These are phyloP conservation scores for Drosophila lacicola DNA, from an alignment of 2,888 invertebrate species.

Conservation along the genomic window DNA sequence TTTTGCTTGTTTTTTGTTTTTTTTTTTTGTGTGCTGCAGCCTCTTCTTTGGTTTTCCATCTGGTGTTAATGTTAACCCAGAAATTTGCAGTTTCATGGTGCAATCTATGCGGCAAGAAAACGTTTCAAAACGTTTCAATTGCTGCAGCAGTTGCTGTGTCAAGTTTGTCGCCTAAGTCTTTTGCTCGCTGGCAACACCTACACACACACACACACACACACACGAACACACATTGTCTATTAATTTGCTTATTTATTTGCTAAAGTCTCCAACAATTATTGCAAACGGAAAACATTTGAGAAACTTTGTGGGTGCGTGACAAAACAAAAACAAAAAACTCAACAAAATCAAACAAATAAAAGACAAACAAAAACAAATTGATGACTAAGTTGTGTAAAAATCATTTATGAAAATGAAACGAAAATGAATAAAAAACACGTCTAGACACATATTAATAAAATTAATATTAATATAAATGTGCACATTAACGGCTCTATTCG, in stretches of 20 bases:
- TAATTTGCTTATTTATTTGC: conserved; percentile 38
- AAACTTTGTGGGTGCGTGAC: conserved; percentile 55
- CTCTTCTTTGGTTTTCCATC: conserved; percentile 5
- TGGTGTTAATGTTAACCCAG: conserved; percentile 53
- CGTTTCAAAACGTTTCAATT: conserved; percentile 31
- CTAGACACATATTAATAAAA: conserved; percentile 32
- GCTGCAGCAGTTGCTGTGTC: conserved; percentile 22
- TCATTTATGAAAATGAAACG: conserved; percentile 19
- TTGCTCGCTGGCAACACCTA: conserved; percentile 37
- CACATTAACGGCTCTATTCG: conserved; percentile 42
- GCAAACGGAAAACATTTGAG: conserved; percentile 62
- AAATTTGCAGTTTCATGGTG: conserved; percentile 69
- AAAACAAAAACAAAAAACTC: conserved; percentile 30
- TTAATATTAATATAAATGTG: conserved; percentile 31
- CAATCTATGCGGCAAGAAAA: conserved; percentile 40
- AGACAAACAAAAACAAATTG: conserved; percentile 11
- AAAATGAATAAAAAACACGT: conserved; percentile 18
- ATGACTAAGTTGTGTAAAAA: conserved; percentile 47
- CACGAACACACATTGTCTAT: conserved; percentile 1
- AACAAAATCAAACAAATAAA: neutral
- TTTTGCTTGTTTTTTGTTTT: conserved; percentile 8
- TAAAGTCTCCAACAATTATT: conserved; percentile 39
- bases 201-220: conserved; percentile 23
- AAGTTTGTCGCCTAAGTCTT: conserved; percentile 59
- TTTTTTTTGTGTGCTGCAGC: neutral